phyloP scores from a whole-genome alignment of 2,113 vertebrate species.

The Xenopus laevis region DNA sequence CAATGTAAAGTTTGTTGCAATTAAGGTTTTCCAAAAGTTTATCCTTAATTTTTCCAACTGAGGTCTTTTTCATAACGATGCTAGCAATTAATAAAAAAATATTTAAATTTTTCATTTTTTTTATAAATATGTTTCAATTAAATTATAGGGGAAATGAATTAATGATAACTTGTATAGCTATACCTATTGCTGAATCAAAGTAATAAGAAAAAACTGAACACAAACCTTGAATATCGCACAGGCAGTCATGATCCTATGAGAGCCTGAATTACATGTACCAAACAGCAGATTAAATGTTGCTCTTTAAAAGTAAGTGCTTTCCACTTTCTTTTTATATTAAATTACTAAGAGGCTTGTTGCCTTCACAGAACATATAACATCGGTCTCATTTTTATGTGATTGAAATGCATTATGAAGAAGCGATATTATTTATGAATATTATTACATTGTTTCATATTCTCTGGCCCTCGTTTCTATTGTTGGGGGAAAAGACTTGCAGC shows the following conservation, averaged over 20 bases:
- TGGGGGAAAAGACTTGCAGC: conserved; percentile 30
- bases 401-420: conserved; percentile 40
- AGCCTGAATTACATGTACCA: conserved; percentile 11
- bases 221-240: too few species aligned
- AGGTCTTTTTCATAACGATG: too few species aligned
- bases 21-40: too few species aligned
- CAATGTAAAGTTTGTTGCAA: too few species aligned
- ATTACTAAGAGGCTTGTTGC: conserved; percentile 25
- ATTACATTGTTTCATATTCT: conserved; percentile 42
- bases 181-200: too few species aligned
- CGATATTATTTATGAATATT: conserved; percentile 42
- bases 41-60: too few species aligned
- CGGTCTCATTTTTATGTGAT: conserved; percentile 19
- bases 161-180: too few species aligned
- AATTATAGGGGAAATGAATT: too few species aligned
- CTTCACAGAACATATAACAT: conserved; percentile 23
- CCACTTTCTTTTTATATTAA: conserved; percentile 32
- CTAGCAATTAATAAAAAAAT: too few species aligned
- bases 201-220: too few species aligned
- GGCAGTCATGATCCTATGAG: background rate
- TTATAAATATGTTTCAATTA: too few species aligned
- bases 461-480: conserved; percentile 24
- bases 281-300: conserved; percentile 10
- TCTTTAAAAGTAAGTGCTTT: conserved; percentile 29
- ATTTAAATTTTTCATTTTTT: too few species aligned